Base-by-base conservation (phyloP, 2,113 vertebrate species). In the Amphiprion ocellaris region DNA sequence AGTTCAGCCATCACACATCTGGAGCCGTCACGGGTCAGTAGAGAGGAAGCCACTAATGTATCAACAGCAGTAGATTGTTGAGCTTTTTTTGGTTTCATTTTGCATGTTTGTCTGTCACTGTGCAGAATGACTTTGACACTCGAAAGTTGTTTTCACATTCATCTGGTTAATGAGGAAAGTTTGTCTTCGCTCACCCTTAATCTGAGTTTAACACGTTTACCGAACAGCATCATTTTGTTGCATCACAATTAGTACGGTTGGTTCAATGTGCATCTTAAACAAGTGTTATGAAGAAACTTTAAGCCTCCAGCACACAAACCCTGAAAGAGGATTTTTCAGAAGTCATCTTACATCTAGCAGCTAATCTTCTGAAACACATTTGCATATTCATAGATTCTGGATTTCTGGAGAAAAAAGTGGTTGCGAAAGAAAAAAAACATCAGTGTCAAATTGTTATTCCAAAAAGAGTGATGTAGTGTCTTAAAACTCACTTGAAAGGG, bases 1-100 rank as follows among this genome's bases (percentile, higher is more conserved):
- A 98, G 92, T 84, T 98, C 98, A 1, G 97, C 98, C 77, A 98
- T 99, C 91, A 99, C 97, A 3, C 97, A 99, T 92, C 95, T 99
- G 72, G 97, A 99, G 83, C 98, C 98, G 37, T 99, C 97, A 47
- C 94, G 97, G 94, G 98, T 99, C 86, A 91, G 95, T 74, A 79
- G 24, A 79, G 24, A 50, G 33, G 8, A 59, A 37, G 1, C 11
- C 24, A 0, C 3, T 6, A 62, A 16, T 46, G 10, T 12, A 52
- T 12, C 17, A 28, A 8, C 26, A 62, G 4, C 24, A 44, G 37
- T 4, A 5, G n/a, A 44, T 24, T 11, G 4, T 1, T 60, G 4
- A 1, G 4, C 7, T 37, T 37, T 37, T 19, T 41, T 23, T 14
- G 26, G 1, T 10, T 39, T 7, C 9, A 33, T 5, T 41, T 15